Conservation (phyloP, 2,797 vertebrate species). For the Myotis pilosus region DNA sequence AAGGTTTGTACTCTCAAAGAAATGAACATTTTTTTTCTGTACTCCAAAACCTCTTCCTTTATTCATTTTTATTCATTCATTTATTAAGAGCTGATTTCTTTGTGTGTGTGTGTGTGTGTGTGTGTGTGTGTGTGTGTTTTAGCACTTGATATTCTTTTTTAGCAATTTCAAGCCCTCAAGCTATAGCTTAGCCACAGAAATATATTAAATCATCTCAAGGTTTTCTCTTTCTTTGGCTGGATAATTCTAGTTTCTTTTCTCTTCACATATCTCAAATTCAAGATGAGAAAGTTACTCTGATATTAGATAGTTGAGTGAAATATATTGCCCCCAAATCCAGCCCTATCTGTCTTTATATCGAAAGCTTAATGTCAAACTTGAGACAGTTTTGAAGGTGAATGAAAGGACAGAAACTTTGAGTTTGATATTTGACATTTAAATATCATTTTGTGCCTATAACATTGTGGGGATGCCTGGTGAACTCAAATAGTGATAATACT, state of each 20-base stretch:
- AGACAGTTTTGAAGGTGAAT: slow-evolving; percentile 39
- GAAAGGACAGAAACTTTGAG: slow-evolving; percentile 25
- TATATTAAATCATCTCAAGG: slow-evolving; percentile 35
- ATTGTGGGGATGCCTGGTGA: slow-evolving; percentile 25
- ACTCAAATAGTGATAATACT: neutral
- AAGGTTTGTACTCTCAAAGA: neutral
- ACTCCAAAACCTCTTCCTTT: neutral
- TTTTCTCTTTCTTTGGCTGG: slow-evolving; percentile 2
- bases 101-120: neutral
- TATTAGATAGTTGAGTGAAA: slow-evolving; percentile 22
- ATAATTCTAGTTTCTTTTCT: slow-evolving; percentile 10
- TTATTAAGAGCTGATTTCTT: neutral
- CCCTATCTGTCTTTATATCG: neutral
- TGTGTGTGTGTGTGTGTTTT: neutral
- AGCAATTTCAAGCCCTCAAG: slow-evolving; percentile 40
- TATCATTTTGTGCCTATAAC: slow-evolving; percentile 6
- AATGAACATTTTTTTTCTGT: neutral
- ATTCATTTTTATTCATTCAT: neutral
- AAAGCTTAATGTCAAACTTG: slow-evolving; percentile 32
- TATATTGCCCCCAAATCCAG: neutral
- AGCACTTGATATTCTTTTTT: neutral
- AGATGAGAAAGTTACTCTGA: neutral
- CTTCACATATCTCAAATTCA: slow-evolving; percentile 13
- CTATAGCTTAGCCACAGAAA: neutral
- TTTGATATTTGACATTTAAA: slow-evolving; percentile 38